These are phyloP conservation scores for Drosophila mimetica DNA, from an alignment of 2,888 invertebrate species.

Conservation along the genomic window DNA sequence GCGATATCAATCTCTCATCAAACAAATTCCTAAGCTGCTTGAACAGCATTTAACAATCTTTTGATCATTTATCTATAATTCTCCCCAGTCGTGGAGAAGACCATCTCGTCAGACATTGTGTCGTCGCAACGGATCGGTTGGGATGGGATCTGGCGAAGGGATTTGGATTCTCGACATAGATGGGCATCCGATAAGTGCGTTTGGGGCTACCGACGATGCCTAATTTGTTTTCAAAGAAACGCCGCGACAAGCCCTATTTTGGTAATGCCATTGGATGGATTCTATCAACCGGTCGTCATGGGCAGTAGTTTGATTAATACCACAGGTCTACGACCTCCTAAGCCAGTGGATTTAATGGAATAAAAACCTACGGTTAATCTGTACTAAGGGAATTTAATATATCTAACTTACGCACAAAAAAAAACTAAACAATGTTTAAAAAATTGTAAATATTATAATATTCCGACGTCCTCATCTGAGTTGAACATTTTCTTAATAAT, in stretches of 20 bases:
- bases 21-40: conserved; percentile 76
- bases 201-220: conserved; percentile 46
- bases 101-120: conserved; percentile 68
- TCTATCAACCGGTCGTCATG: conserved; percentile 32
- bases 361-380: neutral
- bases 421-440: too few species aligned
- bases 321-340: conserved; percentile 35
- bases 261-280: conserved; percentile 35
- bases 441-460: too few species aligned
- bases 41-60: conserved; percentile 77
- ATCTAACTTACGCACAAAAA: too few species aligned
- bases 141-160: conserved; percentile 32
- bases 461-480: too few species aligned
- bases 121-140: conserved; percentile 43
- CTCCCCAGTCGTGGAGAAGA: conserved; percentile 9
- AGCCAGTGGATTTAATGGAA: conserved; percentile 12
- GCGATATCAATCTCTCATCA: conserved; percentile 77
- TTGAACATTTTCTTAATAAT: too few species aligned
- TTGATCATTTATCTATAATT: conserved; percentile 64
- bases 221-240: conserved; percentile 51
- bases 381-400: neutral
- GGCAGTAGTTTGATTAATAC: conserved; percentile 37
- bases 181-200: conserved; percentile 58
- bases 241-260: conserved; percentile 45
- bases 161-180: conserved; percentile 56